Percentiles rank a stretch among this genome's conserved stretches.
Conservation (phyloP, 1,140 invertebrate species). For the Argopecten irradians region DNA sequence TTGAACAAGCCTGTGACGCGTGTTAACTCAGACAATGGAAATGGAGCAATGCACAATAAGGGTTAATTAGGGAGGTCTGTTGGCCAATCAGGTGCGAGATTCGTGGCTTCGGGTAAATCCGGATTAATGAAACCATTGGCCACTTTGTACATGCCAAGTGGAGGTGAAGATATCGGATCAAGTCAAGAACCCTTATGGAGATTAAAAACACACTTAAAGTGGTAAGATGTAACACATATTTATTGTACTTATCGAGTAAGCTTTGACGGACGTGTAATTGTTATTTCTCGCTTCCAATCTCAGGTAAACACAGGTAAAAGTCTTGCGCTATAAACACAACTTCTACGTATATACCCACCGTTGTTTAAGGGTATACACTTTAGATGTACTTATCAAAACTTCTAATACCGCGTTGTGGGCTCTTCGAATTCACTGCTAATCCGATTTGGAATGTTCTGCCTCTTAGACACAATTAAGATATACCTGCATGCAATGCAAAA, state of each 20-base stretch:
- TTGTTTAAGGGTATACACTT: too few relatives aligned
- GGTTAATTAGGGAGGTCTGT: background rate
- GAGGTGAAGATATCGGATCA: background rate
- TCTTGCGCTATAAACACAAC: background rate
- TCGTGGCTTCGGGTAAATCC: background rate
- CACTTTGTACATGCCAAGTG: constrained; percentile 1
- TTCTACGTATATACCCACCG: background rate
- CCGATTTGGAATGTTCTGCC: background rate
- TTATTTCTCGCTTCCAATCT: background rate
- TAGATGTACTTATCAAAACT: background rate
- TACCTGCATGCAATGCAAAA: constrained; percentile 1
- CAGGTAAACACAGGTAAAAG: background rate
- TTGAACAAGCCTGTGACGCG: background rate
- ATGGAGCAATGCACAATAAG: background rate
- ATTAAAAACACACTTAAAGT: background rate
- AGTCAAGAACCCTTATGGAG: background rate
- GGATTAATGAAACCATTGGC: background rate
- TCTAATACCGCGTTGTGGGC: background rate
- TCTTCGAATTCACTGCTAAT: background rate
- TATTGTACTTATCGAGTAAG: background rate
- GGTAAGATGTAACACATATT: constrained; percentile 1
- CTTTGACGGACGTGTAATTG: background rate
- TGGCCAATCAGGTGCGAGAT: background rate
- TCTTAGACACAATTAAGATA: background rate
- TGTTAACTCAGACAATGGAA: background rate